Percentiles rank a stretch among this genome's conserved stretches.
phyloP scores from a whole-genome alignment of 2,113 vertebrate species.

The Nycticebus coucang region DNA sequence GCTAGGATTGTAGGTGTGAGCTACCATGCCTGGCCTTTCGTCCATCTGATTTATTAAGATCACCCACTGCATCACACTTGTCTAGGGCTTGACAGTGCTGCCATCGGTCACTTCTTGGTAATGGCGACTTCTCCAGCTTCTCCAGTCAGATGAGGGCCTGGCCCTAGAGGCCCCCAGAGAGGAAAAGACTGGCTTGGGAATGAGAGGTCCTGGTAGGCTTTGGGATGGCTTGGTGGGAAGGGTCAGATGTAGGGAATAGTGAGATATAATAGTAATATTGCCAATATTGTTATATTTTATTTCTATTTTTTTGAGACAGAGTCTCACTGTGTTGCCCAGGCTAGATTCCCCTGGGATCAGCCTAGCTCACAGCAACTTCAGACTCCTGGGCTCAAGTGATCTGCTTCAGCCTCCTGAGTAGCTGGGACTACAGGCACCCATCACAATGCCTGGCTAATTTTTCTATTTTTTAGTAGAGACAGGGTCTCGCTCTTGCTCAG shows the following conservation, averaged over 20 bases:
- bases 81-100: background rate
- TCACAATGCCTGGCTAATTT: too few species aligned
- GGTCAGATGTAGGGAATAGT: background rate
- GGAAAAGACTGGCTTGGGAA: background rate
- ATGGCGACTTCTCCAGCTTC: background rate
- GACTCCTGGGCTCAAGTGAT: too few species aligned
- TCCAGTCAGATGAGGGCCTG: background rate
- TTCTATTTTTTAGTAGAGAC: too few species aligned
- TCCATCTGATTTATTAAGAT: background rate
- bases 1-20: background rate
- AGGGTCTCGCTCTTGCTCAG: too few species aligned
- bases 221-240: background rate
- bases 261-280: background rate
- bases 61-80: background rate
- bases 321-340: too few species aligned
- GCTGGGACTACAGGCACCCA: too few species aligned
- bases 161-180: too few species aligned
- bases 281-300: background rate
- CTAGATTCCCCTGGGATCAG: too few species aligned
- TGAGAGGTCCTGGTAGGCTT: background rate
- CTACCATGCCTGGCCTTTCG: accelerated
- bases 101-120: background rate
- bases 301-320: too few species aligned
- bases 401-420: too few species aligned
- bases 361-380: too few species aligned